phyloP scores from a whole-genome alignment of 2,888 invertebrate genomes.

The Meteorus cinctellus region DNA sequence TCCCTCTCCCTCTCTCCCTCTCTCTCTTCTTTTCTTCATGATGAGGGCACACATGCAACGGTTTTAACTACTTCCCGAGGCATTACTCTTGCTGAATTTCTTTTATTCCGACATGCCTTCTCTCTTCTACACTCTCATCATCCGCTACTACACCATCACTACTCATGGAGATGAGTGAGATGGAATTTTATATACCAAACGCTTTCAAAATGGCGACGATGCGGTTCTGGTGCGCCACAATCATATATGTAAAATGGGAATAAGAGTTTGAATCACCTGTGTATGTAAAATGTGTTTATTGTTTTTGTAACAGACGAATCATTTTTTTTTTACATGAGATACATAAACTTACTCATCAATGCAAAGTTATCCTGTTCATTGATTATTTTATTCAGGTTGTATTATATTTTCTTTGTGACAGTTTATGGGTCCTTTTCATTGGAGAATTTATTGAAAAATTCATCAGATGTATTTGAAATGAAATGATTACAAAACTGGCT shows the following conservation, averaged over 20 bases:
- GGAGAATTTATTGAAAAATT: too few species aligned
- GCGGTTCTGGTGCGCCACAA: background rate
- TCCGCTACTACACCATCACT: background rate
- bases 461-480: too few species aligned
- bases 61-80: slow-evolving; percentile 70
- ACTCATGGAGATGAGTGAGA: background rate
- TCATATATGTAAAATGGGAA: slow-evolving; percentile 7
- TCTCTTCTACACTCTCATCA: slow-evolving; percentile 12
- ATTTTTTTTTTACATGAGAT: background rate
- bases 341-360: background rate
- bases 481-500: too few species aligned
- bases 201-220: slow-evolving; percentile 36
- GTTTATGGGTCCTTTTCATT: slow-evolving; percentile 36
- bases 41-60: slow-evolving; percentile 70
- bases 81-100: slow-evolving; percentile 58
- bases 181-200: background rate
- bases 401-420: slow-evolving; percentile 15
- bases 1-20: background rate
- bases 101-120: slow-evolving; percentile 63
- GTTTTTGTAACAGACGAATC: too few species aligned
- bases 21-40: background rate
- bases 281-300: slow-evolving; percentile 23
- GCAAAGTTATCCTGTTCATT: background rate
- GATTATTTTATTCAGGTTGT: background rate
- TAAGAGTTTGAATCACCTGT: slow-evolving; percentile 9